Percentiles rank a stretch among this genome's conserved stretches.
Conservation (phyloP, 2,888 invertebrate genomes). For the Vesta saturnalis region DNA sequence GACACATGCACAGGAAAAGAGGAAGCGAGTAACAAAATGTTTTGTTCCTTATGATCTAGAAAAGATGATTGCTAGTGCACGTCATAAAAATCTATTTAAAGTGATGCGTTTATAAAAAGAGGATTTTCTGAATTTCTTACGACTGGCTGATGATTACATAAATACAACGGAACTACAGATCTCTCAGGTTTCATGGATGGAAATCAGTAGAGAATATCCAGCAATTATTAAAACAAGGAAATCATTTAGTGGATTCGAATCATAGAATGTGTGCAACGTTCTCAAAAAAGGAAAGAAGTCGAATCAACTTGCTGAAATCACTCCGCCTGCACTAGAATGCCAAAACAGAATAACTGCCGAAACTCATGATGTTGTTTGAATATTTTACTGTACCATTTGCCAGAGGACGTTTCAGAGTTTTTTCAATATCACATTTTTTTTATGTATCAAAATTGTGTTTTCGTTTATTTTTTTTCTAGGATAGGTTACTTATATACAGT, state of each 20-base stretch:
- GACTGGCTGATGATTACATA: background rate
- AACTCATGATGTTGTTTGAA: constrained; percentile 8
- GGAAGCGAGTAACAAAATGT: background rate
- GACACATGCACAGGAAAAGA: background rate
- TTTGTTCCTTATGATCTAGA: background rate
- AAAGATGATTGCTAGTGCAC: constrained; percentile 6
- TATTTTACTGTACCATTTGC: background rate
- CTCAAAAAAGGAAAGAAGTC: constrained; percentile 5
- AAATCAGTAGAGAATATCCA: background rate
- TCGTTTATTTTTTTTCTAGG: too few relatives aligned
- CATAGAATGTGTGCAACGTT: background rate
- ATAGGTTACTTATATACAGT: too few relatives aligned
- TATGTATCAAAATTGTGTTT: too few relatives aligned
- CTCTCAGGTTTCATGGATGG: background rate
- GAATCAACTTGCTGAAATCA: constrained; percentile 4
- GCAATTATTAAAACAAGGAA: constrained; percentile 1
- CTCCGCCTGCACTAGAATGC: constrained; percentile 5
- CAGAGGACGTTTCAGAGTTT: too few relatives aligned
- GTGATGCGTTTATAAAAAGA: background rate
- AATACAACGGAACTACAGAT: too few relatives aligned
- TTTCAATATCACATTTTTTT: too few relatives aligned
- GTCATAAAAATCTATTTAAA: constrained; percentile 6
- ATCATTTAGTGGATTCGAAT: background rate
- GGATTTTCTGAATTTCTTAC: constrained; percentile 5
- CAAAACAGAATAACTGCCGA: constrained; percentile 10